These are phyloP conservation scores for Samia ricini DNA, from an alignment of 1,140 invertebrate species.

Conservation along the genomic window DNA sequence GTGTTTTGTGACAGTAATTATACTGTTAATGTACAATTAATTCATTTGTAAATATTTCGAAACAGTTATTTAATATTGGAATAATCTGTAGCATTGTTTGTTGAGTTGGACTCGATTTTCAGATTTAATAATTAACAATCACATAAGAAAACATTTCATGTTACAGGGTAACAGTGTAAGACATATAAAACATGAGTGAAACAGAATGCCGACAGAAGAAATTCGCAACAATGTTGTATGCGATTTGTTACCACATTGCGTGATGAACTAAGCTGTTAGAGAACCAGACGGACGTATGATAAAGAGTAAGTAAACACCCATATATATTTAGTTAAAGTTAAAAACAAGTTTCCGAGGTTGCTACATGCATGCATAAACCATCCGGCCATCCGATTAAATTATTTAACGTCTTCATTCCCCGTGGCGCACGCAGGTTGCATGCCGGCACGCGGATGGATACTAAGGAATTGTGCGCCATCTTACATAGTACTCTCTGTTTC, in stretches of 20 bases:
- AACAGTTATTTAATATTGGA: not conserved
- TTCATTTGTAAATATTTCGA: no score
- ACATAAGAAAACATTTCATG: not conserved
- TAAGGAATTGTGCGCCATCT: slow-evolving; percentile 24
- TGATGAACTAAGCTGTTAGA: not conserved
- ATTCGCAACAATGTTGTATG: not conserved
- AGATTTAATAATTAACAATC: not conserved
- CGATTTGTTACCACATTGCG: not conserved
- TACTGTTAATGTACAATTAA: slow-evolving; percentile 1
- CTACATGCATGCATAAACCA: slow-evolving; percentile 56
- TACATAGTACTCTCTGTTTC: not conserved
- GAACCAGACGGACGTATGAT: not conserved
- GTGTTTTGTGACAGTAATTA: slow-evolving; percentile 5
- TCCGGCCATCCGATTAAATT: slow-evolving; percentile 69
- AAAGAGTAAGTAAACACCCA: slow-evolving; percentile 6
- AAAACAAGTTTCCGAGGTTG: slow-evolving; percentile 44
- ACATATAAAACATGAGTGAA: not conserved
- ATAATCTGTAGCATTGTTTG: no score
- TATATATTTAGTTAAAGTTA: slow-evolving; percentile 15
- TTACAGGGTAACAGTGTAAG: not conserved
- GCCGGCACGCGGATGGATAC: slow-evolving; percentile 64
- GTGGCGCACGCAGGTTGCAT: slow-evolving; percentile 68
- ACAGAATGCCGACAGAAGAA: not conserved
- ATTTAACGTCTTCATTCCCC: slow-evolving; percentile 75
- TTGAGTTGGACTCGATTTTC: no score